phyloP scores from a whole-genome alignment of 2,113 vertebrate species.

The Thermophis baileyi region DNA sequence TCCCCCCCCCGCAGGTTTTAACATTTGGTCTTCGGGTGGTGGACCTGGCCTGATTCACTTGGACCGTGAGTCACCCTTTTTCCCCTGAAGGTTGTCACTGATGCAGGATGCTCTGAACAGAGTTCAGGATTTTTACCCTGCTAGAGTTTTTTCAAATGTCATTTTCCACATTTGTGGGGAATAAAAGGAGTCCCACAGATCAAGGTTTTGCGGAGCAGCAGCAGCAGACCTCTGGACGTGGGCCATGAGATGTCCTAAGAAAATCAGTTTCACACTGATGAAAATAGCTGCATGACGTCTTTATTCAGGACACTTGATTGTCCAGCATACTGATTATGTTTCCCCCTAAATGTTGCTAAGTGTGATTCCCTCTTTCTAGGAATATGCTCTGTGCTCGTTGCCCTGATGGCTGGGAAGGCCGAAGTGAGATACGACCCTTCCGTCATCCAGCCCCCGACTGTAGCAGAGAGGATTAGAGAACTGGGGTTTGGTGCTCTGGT shows the following conservation, averaged over 20 bases:
- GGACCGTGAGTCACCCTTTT: not conserved
- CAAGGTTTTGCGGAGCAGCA: not conserved
- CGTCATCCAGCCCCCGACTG: conserved; percentile 77
- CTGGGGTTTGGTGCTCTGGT: conserved; percentile 90
- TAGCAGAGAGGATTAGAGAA: conserved; percentile 86
- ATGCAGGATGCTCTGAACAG: not conserved
- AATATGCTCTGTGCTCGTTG: conserved; percentile 88
- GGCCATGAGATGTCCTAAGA: not conserved
- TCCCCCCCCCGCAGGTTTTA: not conserved
- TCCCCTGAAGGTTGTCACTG: not conserved
- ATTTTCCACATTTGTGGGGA: not conserved
- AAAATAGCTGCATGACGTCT: not conserved
- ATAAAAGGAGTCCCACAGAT: not conserved
- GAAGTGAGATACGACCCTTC: conserved; percentile 90
- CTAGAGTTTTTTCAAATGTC: not conserved
- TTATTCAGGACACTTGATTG: no score
- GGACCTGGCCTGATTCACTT: not conserved
- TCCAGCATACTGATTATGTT: not conserved
- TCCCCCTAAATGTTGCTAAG: not conserved
- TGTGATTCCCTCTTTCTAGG: conserved; percentile 66
- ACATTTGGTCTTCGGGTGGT: not conserved
- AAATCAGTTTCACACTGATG: not conserved
- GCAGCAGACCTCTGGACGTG: not conserved
- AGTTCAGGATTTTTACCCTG: not conserved
- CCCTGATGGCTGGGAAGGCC: conserved; percentile 97